These are phyloP conservation scores for Drosophila watanabei DNA, from an alignment of 1,140 invertebrate genomes.

Conservation along the genomic window DNA sequence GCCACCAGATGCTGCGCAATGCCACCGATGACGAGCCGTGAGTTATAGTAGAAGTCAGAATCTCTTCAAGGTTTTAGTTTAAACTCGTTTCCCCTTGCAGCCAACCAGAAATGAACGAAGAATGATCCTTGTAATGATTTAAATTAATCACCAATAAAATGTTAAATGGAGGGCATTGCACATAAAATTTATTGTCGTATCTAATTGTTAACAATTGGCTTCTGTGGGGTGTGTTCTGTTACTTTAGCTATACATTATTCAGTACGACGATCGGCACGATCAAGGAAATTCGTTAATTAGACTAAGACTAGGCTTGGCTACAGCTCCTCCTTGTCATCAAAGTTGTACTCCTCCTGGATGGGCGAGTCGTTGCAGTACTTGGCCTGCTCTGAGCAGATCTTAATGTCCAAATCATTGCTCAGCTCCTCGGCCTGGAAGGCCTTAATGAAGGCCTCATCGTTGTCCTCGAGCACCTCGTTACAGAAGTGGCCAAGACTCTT, in stretches of 20 bases:
- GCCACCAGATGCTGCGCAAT: constrained; percentile 65
- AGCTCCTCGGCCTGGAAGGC: constrained; percentile 82
- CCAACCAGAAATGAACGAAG: constrained; percentile 5
- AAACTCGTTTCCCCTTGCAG: not conserved
- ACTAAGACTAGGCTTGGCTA: constrained; percentile 40
- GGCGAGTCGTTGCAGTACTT: constrained; percentile 85
- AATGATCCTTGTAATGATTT: not conserved
- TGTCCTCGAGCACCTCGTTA: constrained; percentile 88
- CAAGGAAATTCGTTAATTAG: constrained; percentile 65
- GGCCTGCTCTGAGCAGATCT: constrained; percentile 85
- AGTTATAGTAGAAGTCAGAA: not conserved
- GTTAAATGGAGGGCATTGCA: constrained; percentile 52
- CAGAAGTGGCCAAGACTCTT: constrained; percentile 92
- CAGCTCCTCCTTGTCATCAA: constrained; percentile 77
- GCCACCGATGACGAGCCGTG: constrained; percentile 28
- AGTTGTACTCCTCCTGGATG: constrained; percentile 85
- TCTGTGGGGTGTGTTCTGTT: constrained; percentile 13
- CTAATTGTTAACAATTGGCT: constrained; percentile 37
- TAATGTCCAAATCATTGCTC: constrained; percentile 83
- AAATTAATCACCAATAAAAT: constrained; percentile 28
- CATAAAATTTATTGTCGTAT: constrained; percentile 64
- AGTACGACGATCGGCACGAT: constrained; percentile 45
- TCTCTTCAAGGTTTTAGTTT: too few species aligned
- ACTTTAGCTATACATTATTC: constrained; percentile 40
- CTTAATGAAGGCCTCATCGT: constrained; percentile 87